Base-by-base conservation (phyloP, 1,140 invertebrate genomes). In the Nylanderia fulva region DNA sequence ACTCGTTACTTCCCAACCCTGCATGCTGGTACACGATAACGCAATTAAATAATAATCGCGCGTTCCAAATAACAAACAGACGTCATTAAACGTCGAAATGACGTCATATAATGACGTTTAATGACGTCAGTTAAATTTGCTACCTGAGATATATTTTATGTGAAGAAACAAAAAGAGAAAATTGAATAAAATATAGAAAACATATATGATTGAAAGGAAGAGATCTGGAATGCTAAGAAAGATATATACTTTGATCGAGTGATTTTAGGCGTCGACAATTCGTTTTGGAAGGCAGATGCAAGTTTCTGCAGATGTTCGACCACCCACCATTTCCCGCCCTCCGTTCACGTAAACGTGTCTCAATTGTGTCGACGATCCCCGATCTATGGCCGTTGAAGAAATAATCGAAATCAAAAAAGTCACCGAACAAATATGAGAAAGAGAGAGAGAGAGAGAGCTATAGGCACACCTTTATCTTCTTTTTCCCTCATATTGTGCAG, bases 291-390 rank as follows among this genome's bases (percentile, higher is more conserved):
- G 33, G 63, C 63, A 66, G 63, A 66, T 66, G 63, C 33, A 5
- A 66, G 63, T 66, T 66, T 39, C n/a, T 42, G 63, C 63, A 66
- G 63, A 66, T 66, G 63, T 48, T 36, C 36, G 63, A 66, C 63
- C 63, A 66, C 63, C 63, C 63, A 66, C 63, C 63, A 27, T 48
- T 66, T n/a, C 33, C 13, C n/a, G 18, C 36, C 63, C n/a, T n/a
- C 63, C 18, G 11, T 29, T 56, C 13, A 29, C 4, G 58, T 2
- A 21, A 68, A 45, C 29, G 45, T 39, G 39, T 45, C 64, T 42
- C 63, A 68, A 68, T 68, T 68, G 64, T 68, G 64, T 68, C 64
- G 64, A 68, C 7, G 39, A 15, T 45, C 21, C 36, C 39, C 27
- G n/a, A 13, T 15, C 5, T 27, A 45, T 21, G 64, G 7, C 13